Percentiles rank a stretch among this genome's conserved stretches.
These are phyloP conservation scores for Paelopatides confundens DNA, from an alignment of 53 echinoderm and acorn worm species.

Conservation along the genomic window DNA sequence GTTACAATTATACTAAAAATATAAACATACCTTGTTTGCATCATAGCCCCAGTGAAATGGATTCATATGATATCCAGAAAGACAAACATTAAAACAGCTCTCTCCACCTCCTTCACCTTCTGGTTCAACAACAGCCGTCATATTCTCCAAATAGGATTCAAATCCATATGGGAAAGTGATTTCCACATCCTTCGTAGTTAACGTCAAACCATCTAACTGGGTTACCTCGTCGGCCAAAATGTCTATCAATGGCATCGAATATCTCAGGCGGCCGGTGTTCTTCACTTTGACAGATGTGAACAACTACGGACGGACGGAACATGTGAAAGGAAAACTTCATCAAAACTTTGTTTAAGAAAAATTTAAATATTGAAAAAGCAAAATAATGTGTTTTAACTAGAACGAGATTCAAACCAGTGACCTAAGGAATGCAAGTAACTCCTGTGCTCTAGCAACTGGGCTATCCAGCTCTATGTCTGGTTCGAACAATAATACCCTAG, in stretches of 20 bases:
- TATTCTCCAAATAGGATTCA: neutral
- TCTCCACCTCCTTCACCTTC: neutral
- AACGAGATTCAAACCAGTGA: too few relatives aligned
- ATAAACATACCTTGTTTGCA: slow-evolving; percentile 67
- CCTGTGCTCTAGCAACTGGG: too few relatives aligned
- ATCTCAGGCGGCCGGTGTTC: neutral
- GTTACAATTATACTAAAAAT: neutral
- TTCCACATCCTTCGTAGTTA: slow-evolving; percentile 17
- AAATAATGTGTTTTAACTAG: too few relatives aligned
- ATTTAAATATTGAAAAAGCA: too few relatives aligned
- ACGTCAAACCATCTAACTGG: neutral
- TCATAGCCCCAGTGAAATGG: slow-evolving; percentile 79
- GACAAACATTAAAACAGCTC: slow-evolving; percentile 75
- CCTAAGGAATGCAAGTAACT: too few relatives aligned
- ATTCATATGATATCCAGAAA: slow-evolving; percentile 77
- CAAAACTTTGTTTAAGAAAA: too few relatives aligned
- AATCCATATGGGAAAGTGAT: neutral
- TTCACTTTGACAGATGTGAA: neutral
- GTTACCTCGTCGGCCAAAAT: neutral
- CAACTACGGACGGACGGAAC: too few relatives aligned
- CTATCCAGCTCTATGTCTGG: too few relatives aligned
- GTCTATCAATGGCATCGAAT: neutral
- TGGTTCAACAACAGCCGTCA: neutral
- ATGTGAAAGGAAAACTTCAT: too few relatives aligned
- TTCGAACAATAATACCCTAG: too few relatives aligned